These are phyloP conservation scores for Pseudopleuronectes americanus DNA, from an alignment of 2,797 vertebrate species.

Conservation along the genomic window DNA sequence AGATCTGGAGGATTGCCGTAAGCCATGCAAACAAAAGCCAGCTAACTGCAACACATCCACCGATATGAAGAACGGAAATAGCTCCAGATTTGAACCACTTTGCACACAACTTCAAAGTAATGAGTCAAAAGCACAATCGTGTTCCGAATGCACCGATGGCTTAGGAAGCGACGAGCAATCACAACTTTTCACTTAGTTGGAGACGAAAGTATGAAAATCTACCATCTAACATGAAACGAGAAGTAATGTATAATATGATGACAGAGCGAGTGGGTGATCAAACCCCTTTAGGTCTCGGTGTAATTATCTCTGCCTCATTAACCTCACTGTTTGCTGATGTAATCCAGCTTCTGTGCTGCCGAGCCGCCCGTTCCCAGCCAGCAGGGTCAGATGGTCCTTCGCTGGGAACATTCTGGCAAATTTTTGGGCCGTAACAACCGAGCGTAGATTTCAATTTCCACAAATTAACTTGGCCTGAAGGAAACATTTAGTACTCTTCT, in stretches of 20 bases:
- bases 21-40: constrained; percentile 59
- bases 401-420: constrained; percentile 3
- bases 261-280: neutral
- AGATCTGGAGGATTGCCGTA: constrained; percentile 64
- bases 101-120: constrained; percentile 12
- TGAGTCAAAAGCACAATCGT: neutral
- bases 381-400: constrained; percentile 4
- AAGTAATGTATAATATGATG: constrained; percentile 10
- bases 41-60: constrained; percentile 52
- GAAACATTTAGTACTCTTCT: neutral
- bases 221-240: too few relatives aligned
- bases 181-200: neutral
- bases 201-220: neutral
- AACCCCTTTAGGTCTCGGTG: constrained; percentile 4
- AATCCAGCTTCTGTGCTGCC: constrained; percentile 17
- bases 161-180: neutral
- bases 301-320: constrained; percentile 22
- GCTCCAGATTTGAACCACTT: constrained; percentile 12
- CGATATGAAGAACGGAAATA: constrained; percentile 37
- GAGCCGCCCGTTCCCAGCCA: constrained; percentile 21
- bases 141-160: neutral
- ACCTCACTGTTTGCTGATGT: constrained; percentile 22
- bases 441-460: constrained; percentile 6
- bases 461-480: neutral
- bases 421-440: neutral